Evolutionary conservation across 2,888 invertebrate genomes (phyloP).

Genomic region (Apamea monoglypha): DNA sequence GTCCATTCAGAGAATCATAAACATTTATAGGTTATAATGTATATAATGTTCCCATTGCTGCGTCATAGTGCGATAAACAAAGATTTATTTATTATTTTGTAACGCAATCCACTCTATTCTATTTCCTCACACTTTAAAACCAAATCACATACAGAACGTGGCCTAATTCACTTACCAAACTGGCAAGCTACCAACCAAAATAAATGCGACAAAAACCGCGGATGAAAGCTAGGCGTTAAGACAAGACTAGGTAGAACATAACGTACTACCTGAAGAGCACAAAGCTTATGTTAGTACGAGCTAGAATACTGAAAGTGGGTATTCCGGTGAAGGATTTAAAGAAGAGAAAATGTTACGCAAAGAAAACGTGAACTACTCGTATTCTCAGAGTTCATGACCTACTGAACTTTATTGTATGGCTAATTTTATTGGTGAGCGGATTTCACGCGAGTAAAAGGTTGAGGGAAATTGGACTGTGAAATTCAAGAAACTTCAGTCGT

Average conservation of each 20-base stretch:
- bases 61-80: background rate
- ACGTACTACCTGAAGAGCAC: conserved; percentile 23
- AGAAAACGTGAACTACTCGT: conserved; percentile 21
- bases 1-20: background rate
- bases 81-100: background rate
- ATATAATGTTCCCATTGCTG: background rate
- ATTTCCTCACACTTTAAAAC: background rate
- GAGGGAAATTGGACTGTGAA: background rate
- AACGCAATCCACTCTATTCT: background rate
- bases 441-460: background rate
- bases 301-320: conserved; percentile 44
- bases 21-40: background rate
- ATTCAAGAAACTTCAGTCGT: background rate
- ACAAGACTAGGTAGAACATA: conserved; percentile 31
- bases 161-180: background rate
- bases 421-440: conserved; percentile 4
- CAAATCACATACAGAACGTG: background rate
- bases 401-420: conserved; percentile 11
- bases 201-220: conserved; percentile 39
- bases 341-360: conserved; percentile 50
- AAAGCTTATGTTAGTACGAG: conserved; percentile 36
- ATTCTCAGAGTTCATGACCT: conserved; percentile 25
- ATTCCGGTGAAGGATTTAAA: conserved; percentile 49
- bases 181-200: conserved; percentile 29
- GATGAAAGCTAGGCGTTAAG: conserved; percentile 23